Evolutionary conservation across 2,888 invertebrate genomes (phyloP).

Genomic region (Bembecia ichneumoniformis): DNA sequence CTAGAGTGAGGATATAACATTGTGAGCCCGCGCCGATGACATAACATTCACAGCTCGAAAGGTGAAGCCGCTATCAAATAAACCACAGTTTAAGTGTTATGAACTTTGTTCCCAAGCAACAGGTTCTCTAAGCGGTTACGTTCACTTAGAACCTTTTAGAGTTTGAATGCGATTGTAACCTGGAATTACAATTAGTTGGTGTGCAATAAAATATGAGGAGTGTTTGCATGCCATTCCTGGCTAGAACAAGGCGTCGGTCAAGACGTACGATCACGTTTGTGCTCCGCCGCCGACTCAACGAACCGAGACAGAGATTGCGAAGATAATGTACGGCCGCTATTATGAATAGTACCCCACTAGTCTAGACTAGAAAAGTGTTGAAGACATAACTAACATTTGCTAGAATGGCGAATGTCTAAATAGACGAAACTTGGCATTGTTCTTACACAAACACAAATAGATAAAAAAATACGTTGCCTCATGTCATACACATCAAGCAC

Average conservation of each 20-base stretch:
- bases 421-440: too few relatives aligned
- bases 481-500: too few relatives aligned
- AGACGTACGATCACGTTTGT: slow-evolving; percentile 18
- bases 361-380: neutral
- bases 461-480: too few relatives aligned
- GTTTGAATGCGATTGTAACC: neutral
- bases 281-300: slow-evolving; percentile 14
- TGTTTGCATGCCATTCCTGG: slow-evolving; percentile 16
- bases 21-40: neutral
- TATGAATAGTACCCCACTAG: neutral
- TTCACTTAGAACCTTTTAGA: too few relatives aligned
- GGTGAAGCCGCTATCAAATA: neutral
- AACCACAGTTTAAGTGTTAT: neutral
- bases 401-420: too few relatives aligned
- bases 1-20: neutral
- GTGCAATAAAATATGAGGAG: neutral
- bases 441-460: too few relatives aligned
- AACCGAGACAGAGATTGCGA: slow-evolving; percentile 8
- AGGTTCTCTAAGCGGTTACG: too few relatives aligned
- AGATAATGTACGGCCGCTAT: neutral
- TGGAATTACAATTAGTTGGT: neutral
- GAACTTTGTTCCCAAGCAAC: too few relatives aligned
- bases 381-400: neutral
- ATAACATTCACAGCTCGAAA: neutral
- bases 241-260: slow-evolving; percentile 8